phyloP scores from a whole-genome alignment of 35 echinoderm and acorn worm genomes.

The Patiria miniata region DNA sequence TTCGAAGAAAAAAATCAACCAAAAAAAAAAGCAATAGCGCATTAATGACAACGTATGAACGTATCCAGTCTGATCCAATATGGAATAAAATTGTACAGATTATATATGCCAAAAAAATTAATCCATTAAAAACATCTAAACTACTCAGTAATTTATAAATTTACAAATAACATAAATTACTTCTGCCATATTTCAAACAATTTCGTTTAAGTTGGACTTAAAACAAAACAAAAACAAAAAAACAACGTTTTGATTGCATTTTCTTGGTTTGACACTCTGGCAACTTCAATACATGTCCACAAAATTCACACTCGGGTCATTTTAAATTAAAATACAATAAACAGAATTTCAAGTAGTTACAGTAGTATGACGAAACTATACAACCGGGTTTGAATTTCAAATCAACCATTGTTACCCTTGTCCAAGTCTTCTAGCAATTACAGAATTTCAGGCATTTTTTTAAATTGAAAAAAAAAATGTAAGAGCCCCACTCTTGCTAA shows the following conservation, averaged over 20 bases:
- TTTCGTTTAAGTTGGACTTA: neutral
- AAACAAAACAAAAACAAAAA: neutral
- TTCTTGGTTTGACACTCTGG: neutral
- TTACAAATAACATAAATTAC: conserved; percentile 25
- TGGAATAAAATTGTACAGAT: conserved; percentile 20
- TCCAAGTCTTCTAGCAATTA: too few species aligned
- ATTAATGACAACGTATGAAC: neutral
- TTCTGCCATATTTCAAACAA: conserved; percentile 9
- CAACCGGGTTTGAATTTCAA: too few species aligned
- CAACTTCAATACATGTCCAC: too few species aligned
- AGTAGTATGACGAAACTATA: too few species aligned
- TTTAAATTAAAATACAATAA: too few species aligned
- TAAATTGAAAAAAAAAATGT: too few species aligned
- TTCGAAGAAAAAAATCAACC: neutral
- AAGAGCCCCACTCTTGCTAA: too few species aligned
- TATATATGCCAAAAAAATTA: conserved; percentile 14
- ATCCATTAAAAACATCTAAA: conserved; percentile 14
- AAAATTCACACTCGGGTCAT: too few species aligned
- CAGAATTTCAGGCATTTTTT: too few species aligned
- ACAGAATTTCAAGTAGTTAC: too few species aligned
- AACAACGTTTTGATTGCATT: conserved; percentile 5
- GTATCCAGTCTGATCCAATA: neutral
- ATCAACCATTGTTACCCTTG: too few species aligned
- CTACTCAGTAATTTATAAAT: conserved; percentile 29
- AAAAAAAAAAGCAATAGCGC: neutral